Evolutionary conservation across 2,113 vertebrate genomes (phyloP).

Genomic region (Xenopus borealis): DNA sequence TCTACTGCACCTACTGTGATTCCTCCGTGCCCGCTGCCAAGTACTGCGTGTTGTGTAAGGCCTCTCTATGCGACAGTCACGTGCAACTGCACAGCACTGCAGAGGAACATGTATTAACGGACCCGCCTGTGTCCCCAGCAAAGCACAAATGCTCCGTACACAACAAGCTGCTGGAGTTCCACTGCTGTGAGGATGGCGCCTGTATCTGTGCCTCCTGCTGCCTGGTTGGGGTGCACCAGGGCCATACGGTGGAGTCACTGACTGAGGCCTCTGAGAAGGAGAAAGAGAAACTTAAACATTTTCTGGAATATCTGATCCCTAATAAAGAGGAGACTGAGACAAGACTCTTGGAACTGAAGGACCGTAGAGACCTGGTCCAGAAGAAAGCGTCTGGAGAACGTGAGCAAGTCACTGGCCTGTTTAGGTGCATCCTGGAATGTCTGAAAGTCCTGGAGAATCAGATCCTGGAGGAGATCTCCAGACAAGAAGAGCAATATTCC

Average conservation of each 20-base stretch:
- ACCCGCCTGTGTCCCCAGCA: constrained; percentile 1
- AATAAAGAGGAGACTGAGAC: not conserved
- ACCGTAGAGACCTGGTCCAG: not conserved
- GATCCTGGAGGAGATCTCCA: constrained; percentile 4
- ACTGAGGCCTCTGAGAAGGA: constrained; percentile 19
- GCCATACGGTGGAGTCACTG: constrained; percentile 2
- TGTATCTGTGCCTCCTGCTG: constrained; percentile 30
- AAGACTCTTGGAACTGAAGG: not conserved
- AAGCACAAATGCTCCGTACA: constrained; percentile 12
- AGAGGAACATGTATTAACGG: constrained; percentile 20
- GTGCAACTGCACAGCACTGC: constrained; percentile 1
- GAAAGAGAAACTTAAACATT: constrained; percentile 13
- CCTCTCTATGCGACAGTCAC: constrained; percentile 21
- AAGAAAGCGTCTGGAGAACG: not conserved
- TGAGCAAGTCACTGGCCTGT: not conserved
- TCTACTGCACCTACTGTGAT: constrained; percentile 32
- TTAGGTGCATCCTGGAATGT: not conserved
- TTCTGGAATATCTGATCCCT: constrained; percentile 2
- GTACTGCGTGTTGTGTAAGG: constrained; percentile 17
- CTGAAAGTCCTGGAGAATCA: constrained; percentile 6
- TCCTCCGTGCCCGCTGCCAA: not conserved
- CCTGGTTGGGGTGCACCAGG: constrained; percentile 19
- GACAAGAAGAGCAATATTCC: constrained; percentile 13
- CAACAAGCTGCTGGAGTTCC: constrained; percentile 13
- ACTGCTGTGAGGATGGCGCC: constrained; percentile 1